Evolutionary conservation across 2,888 invertebrate genomes (phyloP).

Genomic region (Trichacis sp.): DNA sequence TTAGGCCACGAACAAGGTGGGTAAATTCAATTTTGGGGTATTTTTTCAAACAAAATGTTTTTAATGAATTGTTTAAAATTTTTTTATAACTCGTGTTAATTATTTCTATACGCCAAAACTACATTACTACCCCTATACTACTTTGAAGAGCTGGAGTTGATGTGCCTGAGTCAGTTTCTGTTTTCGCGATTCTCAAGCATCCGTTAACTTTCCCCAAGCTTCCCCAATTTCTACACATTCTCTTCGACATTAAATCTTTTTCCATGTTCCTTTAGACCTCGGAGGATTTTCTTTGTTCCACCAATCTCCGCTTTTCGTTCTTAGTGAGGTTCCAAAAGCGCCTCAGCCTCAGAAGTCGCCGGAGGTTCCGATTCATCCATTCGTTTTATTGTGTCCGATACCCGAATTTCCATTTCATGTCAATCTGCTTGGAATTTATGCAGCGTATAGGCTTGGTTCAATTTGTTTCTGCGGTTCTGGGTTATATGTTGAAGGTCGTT

Average conservation of each 20-base stretch:
- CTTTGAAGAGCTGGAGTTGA: conserved; percentile 79
- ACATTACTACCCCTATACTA: too few species aligned
- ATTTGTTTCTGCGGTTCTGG: conserved; percentile 75
- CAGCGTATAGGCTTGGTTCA: conserved; percentile 82
- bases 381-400: conserved; percentile 85
- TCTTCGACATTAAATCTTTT: conserved; percentile 71
- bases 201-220: conserved; percentile 79
- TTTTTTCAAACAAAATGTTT: too few species aligned
- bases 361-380: conserved; percentile 89
- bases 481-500: conserved; percentile 78
- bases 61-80: too few species aligned
- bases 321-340: conserved; percentile 87
- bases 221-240: conserved; percentile 78
- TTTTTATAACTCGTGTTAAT: too few species aligned
- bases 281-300: conserved; percentile 86
- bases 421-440: conserved; percentile 91
- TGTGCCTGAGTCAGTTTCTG: conserved; percentile 86
- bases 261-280: conserved; percentile 78
- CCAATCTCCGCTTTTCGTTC: conserved; percentile 96
- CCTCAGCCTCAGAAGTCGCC: conserved; percentile 87
- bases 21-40: too few species aligned
- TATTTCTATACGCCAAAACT: too few species aligned
- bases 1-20: too few species aligned
- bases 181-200: conserved; percentile 86
- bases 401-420: conserved; percentile 91